Evolutionary conservation across 2,797 vertebrate genomes (phyloP), one percentile per base, ranked within the genome.

Genomic region (Ambastaia sidthimunki): DNA sequence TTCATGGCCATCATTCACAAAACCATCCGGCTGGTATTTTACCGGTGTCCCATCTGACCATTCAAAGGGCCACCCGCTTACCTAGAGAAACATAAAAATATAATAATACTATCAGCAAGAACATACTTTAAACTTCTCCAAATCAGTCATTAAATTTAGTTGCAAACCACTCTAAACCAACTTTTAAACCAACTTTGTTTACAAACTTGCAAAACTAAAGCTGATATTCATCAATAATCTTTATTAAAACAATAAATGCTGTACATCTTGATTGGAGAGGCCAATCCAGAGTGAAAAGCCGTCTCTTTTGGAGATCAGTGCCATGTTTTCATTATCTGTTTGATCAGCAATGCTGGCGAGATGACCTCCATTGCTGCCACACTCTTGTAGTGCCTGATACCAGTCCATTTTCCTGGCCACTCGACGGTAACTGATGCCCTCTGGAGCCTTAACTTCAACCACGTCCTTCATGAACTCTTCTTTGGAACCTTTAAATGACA

Each of bases 241-340:
- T 34, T 76, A 25, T 4, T 67, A 1, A 67, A 60, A 34, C 9
- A 41, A 41, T 41, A 47, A 34, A 34, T 63, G 34, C 91, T 95
- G 94, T 93, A 98, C 97, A 74, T 96, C 95, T 65, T 96, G 96
- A 88, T 90, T 93, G 13, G 96, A 98, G 11, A 99, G 91, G 44
- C 98, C 98, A 75, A 97, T 94, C 98, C 98, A 99, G 1, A 98
- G 92, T 0, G 93, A 89, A 89, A 95, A 98, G 77, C 98, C 98
- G 1, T 99, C 96, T 0, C 86, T 91, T 84, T 90, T 95, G 79
- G 92, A 87, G 6, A 98, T 87, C 59, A 93, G 90, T 80, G 93
- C 89, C 73, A 98, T 74, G 63, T 96, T 96, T 3, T 89, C 37
- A 9, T 91, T 88, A 4, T 93, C 89, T 0, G 90, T 85, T 81